phyloP scores from a whole-genome alignment of 2,797 vertebrate species.

The Serranus cabrilla region DNA sequence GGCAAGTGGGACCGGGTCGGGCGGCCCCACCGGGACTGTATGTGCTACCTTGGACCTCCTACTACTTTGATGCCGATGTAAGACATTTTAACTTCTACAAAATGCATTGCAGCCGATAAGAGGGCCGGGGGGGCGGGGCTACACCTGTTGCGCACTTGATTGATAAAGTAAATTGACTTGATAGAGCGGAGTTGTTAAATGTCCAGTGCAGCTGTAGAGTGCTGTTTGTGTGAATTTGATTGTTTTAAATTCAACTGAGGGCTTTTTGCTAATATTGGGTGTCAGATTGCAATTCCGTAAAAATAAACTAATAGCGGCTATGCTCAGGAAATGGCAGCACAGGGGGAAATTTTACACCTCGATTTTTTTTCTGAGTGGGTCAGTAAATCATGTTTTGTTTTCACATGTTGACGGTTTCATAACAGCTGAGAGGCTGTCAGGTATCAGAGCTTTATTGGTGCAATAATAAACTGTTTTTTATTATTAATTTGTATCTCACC shows the following conservation, averaged over 20 bases:
- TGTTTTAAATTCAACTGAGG: background rate
- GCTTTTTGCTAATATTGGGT: background rate
- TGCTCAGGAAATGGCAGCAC: background rate
- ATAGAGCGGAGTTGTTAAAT: background rate
- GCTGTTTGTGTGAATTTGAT: background rate
- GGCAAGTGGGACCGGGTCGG: constrained; percentile 85
- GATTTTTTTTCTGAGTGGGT: constrained; percentile 11
- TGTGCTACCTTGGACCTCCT: constrained; percentile 88
- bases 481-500: background rate
- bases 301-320: background rate
- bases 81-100: constrained; percentile 72
- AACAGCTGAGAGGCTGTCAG: constrained; percentile 25
- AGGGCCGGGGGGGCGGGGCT: background rate
- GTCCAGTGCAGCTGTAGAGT: background rate
- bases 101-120: constrained; percentile 3
- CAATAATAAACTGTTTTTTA: background rate
- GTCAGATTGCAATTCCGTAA: background rate
- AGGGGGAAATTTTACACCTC: background rate
- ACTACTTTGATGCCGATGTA: constrained; percentile 86
- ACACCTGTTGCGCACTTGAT: constrained; percentile 66
- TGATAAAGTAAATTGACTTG: constrained; percentile 28
- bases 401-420: constrained; percentile 35
- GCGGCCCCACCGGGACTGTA: constrained; percentile 85
- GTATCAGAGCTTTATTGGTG: background rate
- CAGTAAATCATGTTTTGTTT: constrained; percentile 23